Evolutionary conservation across 2,113 vertebrate species (phyloP), one percentile per base, ranked within the genome.

Genomic region (Tetrao urogallus): DNA sequence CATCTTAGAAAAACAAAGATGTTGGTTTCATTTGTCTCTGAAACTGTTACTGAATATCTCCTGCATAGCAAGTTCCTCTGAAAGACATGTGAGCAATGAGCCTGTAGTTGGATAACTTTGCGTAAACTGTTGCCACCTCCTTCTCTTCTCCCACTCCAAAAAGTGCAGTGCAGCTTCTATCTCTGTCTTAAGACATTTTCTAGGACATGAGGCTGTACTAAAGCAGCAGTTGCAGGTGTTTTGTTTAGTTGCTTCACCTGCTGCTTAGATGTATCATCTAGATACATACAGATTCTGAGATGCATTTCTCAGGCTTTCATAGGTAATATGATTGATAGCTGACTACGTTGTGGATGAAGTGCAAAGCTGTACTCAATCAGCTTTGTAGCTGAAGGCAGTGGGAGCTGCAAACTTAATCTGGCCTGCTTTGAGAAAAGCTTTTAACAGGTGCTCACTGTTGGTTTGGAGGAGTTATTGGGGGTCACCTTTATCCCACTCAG

Each of bases 11-110:
- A 57, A 89, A 21, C 78, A 17, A 92, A 75, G 54, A 32, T 18
- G 11, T 11, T 69, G 63, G 34, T 85, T 32, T 90, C 25, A 32
- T 42, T 25, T 61, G 27, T 82, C 2, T 73, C 4, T 30, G 38
- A 38, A 38, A 38, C 14, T 72, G 14, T 50, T 80, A 14, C 50
- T 47, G 83, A 74, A 32, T 45, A 52, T n/a, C 15, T 88, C 43
- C 67, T 74, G 45, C 72, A 3, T 72, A 22, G 79, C 50, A 76
- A 36, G n/a, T 94, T 80, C 45, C 32, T 38, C 47, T 61, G 88
- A 47, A 83, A 70, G 57, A 48, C 5, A 64, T 78, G 76, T 86
- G 80, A 81, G 70, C 84, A 87, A 86, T 87, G 47, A 90, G 52
- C 48, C 25, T 90, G 54, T 63, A 79, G 17, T 76, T 84, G 72